Conservation (phyloP, 2,888 invertebrate genomes). For the Andrena marginata region DNA sequence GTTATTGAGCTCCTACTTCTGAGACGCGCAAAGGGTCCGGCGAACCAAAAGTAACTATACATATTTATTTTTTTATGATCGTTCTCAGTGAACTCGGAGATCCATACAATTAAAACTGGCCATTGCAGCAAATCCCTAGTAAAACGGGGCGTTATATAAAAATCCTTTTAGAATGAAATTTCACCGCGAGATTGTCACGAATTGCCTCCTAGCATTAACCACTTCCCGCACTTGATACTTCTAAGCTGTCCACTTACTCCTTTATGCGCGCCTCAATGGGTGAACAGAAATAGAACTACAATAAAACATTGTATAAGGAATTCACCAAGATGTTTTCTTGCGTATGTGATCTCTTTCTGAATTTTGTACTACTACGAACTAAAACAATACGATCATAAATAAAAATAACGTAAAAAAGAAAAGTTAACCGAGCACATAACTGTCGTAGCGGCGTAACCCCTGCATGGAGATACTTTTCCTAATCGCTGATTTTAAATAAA, state of each 20-base stretch:
- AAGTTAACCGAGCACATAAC: constrained; percentile 49
- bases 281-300: constrained; percentile 34
- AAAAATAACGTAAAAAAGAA: constrained; percentile 40
- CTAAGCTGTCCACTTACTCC: neutral
- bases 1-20: constrained; percentile 66
- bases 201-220: constrained; percentile 20
- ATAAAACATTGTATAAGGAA: constrained; percentile 32
- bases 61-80: neutral
- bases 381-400: constrained; percentile 53
- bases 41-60: constrained; percentile 14
- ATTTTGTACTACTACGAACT: constrained; percentile 35
- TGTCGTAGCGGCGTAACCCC: constrained; percentile 29
- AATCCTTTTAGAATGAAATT: neutral
- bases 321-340: constrained; percentile 23
- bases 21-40: constrained; percentile 42
- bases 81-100: neutral
- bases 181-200: constrained; percentile 40
- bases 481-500: constrained; percentile 58
- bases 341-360: constrained; percentile 16
- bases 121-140: constrained; percentile 1
- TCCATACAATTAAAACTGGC: neutral
- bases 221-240: constrained; percentile 10
- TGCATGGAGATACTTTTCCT: constrained; percentile 56
- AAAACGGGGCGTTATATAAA: neutral
- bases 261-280: constrained; percentile 22